These are phyloP conservation scores for Xenops minutus DNA, from an alignment of 2,797 vertebrate species.

Conservation along the genomic window DNA sequence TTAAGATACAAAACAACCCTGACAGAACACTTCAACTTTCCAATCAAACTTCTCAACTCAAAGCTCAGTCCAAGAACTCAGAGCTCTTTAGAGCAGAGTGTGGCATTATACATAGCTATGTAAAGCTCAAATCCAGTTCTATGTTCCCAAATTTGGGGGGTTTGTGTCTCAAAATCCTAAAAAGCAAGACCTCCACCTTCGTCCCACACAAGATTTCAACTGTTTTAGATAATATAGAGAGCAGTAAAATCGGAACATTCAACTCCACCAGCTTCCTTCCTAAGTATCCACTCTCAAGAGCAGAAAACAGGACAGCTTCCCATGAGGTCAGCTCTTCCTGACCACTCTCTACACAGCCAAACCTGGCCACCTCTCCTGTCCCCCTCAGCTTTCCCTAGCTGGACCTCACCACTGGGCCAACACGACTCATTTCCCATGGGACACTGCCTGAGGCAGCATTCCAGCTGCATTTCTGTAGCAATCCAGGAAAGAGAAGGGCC, in stretches of 20 bases:
- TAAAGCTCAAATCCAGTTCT: neutral
- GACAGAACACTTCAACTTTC: neutral
- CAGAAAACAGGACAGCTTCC: neutral
- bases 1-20: neutral
- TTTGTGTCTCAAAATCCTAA: neutral
- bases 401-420: neutral
- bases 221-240: neutral
- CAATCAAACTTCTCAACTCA: neutral
- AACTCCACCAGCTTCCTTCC: neutral
- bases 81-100: neutral
- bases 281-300: neutral
- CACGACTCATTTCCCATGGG: neutral
- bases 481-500: neutral
- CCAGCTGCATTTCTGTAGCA: neutral
- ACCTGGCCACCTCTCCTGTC: neutral
- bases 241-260: neutral
- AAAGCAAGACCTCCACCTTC: neutral
- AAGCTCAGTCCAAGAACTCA: fast-evolving
- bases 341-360: neutral
- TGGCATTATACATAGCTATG: fast-evolving
- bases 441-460: neutral
- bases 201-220: neutral
- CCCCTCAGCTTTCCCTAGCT: neutral
- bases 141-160: fast-evolving
- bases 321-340: neutral